Evolutionary conservation across 2,797 vertebrate genomes (phyloP), one percentile per base, ranked within the genome.

Genomic region (Sebastes dallii): DNA sequence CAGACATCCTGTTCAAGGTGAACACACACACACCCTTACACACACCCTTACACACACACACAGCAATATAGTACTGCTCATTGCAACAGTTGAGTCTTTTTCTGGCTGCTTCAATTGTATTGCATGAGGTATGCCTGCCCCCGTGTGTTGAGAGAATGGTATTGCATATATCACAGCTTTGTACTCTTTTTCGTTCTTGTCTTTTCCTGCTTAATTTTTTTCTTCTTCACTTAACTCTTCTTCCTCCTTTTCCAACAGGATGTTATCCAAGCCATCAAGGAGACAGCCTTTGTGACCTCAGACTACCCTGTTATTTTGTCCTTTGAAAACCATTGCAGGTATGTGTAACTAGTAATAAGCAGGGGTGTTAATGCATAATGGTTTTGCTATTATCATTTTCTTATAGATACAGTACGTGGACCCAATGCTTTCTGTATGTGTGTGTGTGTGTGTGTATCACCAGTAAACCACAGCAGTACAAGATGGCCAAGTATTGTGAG

Each of bases 281-380:
- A 99, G 84, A 99, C 98, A 0, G 99, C 98, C 0, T 99, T 99
- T 89, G 97, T 98, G 80, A 98, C 98, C 2, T 97, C 99, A 3
- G 97, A 98, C 1, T 99, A 97, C 78, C 98, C 99, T 29, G 98
- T 99, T 71, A 99, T 99, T 92, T 95, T 99, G 90, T 99, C 98
- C 11, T 99, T 99, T 92, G 98, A 99, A 95, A 99, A 99, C 92
- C 99, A 99, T 86, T 99, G 99, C 98, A 98, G 98, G 99, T 99
- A 94, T 34, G 60, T 68, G 27, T 60, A 61, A 9, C 42, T 18
- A 2, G 0, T 56, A 67, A 60, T 34, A 4, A 68, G 1, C 8
- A 10, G 52, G 1, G 8, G 4, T 7, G 6, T 60, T 20, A 3
- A 2, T 66, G 20, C 5, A 69, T 18, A 55, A 52, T 32, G 2